Conservation (phyloP, 2,888 invertebrate species). For the Limenitis camilla region DNA sequence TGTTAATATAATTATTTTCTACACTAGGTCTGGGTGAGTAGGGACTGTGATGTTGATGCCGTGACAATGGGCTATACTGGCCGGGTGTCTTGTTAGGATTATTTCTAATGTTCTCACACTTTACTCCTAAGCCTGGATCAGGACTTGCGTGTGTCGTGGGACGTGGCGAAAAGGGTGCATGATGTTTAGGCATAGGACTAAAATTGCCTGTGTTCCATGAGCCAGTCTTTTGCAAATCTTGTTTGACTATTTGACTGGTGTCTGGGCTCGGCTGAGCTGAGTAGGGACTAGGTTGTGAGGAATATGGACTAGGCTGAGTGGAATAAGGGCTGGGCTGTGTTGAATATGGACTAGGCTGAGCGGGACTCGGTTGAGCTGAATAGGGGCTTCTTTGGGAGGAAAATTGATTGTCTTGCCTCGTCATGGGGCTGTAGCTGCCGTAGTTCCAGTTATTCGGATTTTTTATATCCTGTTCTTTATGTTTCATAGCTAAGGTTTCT, state of each 20-base stretch:
- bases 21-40: conserved; percentile 64
- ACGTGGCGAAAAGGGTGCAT: conserved; percentile 62
- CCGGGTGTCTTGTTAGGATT: conserved; percentile 58
- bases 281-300: conserved; percentile 64
- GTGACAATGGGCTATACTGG: conserved; percentile 64
- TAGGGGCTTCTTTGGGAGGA: conserved; percentile 67
- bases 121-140: conserved; percentile 54
- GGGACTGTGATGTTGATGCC: conserved; percentile 62
- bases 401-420: conserved; percentile 60
- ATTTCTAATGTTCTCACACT: conserved; percentile 45
- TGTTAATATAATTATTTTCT: conserved; percentile 49
- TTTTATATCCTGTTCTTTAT: conserved; percentile 49
- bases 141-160: conserved; percentile 64
- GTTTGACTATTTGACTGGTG: conserved; percentile 64
- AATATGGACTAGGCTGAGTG: conserved; percentile 67
- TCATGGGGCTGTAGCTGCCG: conserved; percentile 64
- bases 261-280: conserved; percentile 68
- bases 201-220: conserved; percentile 66
- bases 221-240: conserved; percentile 54
- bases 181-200: conserved; percentile 68
- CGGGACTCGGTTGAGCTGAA: conserved; percentile 64
- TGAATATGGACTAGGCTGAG: conserved; percentile 68
- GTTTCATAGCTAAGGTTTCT: conserved; percentile 48
- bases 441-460: conserved; percentile 63
- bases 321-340: conserved; percentile 65